Percentiles rank a stretch among this genome's conserved stretches.
These are phyloP conservation scores for Lymantria monacha DNA, from an alignment of 2,888 invertebrate genomes.

Conservation along the genomic window DNA sequence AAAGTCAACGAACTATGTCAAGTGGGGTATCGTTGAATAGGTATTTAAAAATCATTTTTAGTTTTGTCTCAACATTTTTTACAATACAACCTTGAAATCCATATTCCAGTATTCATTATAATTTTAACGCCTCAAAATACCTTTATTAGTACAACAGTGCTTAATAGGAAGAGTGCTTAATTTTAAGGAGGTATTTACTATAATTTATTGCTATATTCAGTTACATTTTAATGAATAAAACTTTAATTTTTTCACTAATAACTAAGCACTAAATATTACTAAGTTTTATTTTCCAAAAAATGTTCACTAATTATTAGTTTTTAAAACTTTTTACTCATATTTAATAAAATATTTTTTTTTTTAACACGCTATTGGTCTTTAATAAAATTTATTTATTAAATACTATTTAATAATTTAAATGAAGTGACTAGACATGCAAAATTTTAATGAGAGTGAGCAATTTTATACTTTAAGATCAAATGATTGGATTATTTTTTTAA, in stretches of 20 bases:
- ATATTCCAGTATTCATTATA: conserved; percentile 14
- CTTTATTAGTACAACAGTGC: conserved; percentile 33
- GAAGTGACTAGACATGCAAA: conserved; percentile 63
- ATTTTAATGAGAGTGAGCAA: conserved; percentile 67
- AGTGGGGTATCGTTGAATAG: too few species aligned
- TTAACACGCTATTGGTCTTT: conserved; percentile 76
- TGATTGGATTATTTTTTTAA: conserved; percentile 17
- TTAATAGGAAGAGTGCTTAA: conserved; percentile 55
- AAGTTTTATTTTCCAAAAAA: conserved; percentile 47
- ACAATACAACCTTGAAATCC: conserved; percentile 7
- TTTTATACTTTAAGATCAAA: conserved; percentile 43
- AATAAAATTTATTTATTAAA: conserved; percentile 61
- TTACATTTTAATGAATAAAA: conserved; percentile 36
- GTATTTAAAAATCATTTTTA: too few species aligned
- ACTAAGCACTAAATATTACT: conserved; percentile 58
- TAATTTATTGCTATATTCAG: conserved; percentile 62
- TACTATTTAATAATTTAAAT: conserved; percentile 48
- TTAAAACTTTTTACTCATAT: conserved; percentile 48
- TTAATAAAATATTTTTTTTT: conserved; percentile 60
- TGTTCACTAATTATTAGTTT: conserved; percentile 51
- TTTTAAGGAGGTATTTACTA: conserved; percentile 50
- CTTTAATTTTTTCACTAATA: conserved; percentile 52
- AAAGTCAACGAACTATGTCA: too few species aligned
- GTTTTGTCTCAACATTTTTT: too few species aligned
- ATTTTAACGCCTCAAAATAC: conserved; percentile 28